Percentiles rank a stretch among this genome's conserved stretches.
phyloP scores from a whole-genome alignment of 2,113 vertebrate species.

The Carlito syrichta region DNA sequence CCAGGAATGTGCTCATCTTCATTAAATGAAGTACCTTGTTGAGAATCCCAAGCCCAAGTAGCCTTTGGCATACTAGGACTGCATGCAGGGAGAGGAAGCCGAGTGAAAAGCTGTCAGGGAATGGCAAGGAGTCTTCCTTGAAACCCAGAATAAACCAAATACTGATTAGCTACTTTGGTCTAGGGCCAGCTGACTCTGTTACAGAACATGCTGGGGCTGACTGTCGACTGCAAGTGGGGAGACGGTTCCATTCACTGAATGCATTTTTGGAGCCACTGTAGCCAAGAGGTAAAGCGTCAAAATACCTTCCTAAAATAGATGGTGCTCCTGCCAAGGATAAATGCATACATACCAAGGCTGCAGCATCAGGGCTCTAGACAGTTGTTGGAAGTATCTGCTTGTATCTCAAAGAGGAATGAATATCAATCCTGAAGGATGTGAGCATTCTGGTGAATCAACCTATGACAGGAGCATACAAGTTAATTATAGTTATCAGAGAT shows the following conservation, averaged over 20 bases:
- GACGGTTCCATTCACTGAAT: neutral
- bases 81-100: neutral
- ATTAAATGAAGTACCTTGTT: neutral
- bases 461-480: slow-evolving; percentile 36
- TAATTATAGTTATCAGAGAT: slow-evolving; percentile 68
- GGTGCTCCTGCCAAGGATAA: slow-evolving; percentile 25
- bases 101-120: neutral
- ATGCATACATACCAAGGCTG: neutral
- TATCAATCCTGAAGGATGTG: slow-evolving; percentile 40
- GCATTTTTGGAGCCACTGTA: slow-evolving; percentile 28
- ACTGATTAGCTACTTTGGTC: slow-evolving; percentile 26
- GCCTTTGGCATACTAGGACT: neutral
- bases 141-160: neutral
- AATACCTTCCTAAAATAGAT: slow-evolving; percentile 63
- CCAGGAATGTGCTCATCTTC: neutral
- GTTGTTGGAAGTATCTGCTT: slow-evolving; percentile 49
- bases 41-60: neutral
- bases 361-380: neutral
- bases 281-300: slow-evolving; percentile 60
- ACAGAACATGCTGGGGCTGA: neutral
- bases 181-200: slow-evolving; percentile 34
- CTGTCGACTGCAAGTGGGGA: neutral
- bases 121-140: neutral
- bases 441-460: slow-evolving; percentile 48
- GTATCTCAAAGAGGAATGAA: slow-evolving; percentile 5